Evolutionary conservation across 2,113 vertebrate species (phyloP).

Genomic region (Neotragus moschatus): DNA sequence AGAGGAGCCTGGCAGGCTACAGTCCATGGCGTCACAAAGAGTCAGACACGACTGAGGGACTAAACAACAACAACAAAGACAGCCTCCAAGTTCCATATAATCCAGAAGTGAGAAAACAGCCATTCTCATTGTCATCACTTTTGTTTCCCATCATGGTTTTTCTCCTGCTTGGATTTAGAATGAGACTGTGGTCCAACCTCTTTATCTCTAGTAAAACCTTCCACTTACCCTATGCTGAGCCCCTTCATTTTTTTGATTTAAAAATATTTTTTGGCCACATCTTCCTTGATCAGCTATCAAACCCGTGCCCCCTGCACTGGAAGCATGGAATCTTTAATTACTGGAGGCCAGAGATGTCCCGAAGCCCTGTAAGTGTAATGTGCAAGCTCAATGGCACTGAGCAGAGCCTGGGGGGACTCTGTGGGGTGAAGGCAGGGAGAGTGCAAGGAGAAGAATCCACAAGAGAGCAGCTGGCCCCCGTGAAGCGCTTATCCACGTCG

Average conservation of each 20-base stretch:
- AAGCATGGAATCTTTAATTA: not conserved
- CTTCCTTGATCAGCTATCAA: not conserved
- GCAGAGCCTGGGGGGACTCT: not conserved
- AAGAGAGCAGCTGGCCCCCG: not conserved
- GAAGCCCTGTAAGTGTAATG: not conserved
- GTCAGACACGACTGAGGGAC: not conserved
- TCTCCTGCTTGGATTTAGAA: not conserved
- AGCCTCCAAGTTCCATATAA: not conserved
- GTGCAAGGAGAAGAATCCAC: not conserved
- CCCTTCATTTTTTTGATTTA: not conserved
- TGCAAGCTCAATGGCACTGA: fast-evolving
- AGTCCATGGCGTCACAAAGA: not conserved
- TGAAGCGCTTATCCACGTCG: not conserved
- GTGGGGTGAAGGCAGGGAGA: not conserved
- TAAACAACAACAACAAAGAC: not conserved
- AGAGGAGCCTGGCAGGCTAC: not conserved
- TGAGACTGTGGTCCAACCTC: not conserved
- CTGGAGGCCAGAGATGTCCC: not conserved
- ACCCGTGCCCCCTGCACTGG: not conserved
- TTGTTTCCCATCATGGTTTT: not conserved
- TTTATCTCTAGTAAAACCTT: not conserved
- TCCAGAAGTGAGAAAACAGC: not conserved
- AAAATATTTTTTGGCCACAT: not conserved
- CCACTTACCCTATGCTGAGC: not conserved
- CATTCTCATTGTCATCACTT: not conserved